Evolutionary conservation across 2,113 vertebrate genomes (phyloP).

Genomic region (Egretta garzetta): DNA sequence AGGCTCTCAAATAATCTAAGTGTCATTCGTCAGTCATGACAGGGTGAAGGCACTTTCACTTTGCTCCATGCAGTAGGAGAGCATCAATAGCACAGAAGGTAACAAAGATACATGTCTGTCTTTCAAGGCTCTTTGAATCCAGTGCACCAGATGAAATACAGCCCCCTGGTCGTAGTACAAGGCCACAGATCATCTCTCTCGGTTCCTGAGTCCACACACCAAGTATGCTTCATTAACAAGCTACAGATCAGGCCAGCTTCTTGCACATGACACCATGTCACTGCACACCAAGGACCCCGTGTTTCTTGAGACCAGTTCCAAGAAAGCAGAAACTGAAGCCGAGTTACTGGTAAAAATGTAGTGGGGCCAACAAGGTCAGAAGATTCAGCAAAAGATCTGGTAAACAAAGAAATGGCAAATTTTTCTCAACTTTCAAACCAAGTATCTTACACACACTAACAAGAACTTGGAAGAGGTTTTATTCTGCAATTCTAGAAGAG

Average conservation of each 20-base stretch:
- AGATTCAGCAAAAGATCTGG: neutral
- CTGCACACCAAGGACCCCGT: neutral
- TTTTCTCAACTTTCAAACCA: neutral
- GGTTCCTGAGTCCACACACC: neutral
- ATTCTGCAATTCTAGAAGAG: neutral
- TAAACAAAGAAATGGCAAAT: neutral
- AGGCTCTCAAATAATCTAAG: neutral
- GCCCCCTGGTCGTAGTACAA: fast-evolving
- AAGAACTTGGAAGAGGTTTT: neutral
- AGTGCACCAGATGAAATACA: neutral
- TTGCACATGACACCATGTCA: neutral
- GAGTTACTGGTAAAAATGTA: neutral
- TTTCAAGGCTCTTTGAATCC: neutral
- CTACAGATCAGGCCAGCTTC: neutral
- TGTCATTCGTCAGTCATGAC: neutral
- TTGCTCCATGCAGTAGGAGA: fast-evolving
- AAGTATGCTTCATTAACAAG: neutral
- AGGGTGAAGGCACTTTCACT: neutral
- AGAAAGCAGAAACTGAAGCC: neutral
- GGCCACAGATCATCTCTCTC: neutral
- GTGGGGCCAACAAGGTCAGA: neutral
- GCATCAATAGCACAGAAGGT: neutral
- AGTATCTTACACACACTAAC: neutral
- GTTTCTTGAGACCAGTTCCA: neutral
- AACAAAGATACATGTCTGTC: neutral